Base-by-base conservation (phyloP, 2,113 vertebrate genomes). In the Jacana jacana region DNA sequence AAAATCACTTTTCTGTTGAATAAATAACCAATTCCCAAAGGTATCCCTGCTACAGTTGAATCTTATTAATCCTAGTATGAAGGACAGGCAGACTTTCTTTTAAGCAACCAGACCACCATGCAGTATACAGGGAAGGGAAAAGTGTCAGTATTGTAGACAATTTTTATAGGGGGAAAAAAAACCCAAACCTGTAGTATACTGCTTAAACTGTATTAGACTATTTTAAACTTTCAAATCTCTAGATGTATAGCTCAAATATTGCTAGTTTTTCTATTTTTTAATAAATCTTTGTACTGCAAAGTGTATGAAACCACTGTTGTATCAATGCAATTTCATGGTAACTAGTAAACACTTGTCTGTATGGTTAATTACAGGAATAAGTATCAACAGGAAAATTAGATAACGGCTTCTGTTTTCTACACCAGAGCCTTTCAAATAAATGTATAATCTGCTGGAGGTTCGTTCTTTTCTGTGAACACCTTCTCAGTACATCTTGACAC, bases 21-120 rank as follows among this genome's bases (percentile, higher is more conserved):
- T 94, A 95, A 96, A 95, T 89, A 91, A 86, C 27, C 9, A 51
- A 8, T 88, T 92, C 91, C 69, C n/a, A 31, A 71, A 70, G 61
- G 81, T 84, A 79, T 39, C 23, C 27, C 13, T 81, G 57, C 60
- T 77, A 61, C 58, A 78, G 49, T 57, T 69, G 78, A 94, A 89
- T 85, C 4, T 69, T 72, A 75, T 81, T 94, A 88, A 91, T 85
- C 35, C 25, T 86, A 92, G 73, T 88, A 52, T 42, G 84, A 93
- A 96, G 60, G 58, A 95, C 55, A 79, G 58, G 24, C 30, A 86
- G 42, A 27, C n/a, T 71, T 69, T 52, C 13, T 89, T 95, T 87
- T 86, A 72, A 79, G 48, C 24, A 88, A 76, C n/a, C 10, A 73
- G 79, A 81, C 51, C 17, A 46, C 27, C 10, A 6, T 58, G 27